Base-by-base conservation (phyloP, 2,113 vertebrate genomes). In the Pyxicephalus adspersus region DNA sequence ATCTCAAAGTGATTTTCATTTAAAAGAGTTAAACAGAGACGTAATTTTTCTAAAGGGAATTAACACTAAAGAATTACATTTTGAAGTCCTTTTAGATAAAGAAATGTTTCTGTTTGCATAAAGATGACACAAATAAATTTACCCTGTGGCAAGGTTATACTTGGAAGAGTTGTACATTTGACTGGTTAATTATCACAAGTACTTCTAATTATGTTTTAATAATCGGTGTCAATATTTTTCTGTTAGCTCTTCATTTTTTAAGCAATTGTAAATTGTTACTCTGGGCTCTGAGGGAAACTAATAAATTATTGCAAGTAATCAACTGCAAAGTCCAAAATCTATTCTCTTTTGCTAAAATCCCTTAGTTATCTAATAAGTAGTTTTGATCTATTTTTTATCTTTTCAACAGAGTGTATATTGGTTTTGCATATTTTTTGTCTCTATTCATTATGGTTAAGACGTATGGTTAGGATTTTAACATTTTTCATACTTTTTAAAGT, bases 41-140 rank as follows among this genome's bases (percentile, higher is more conserved):
- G 90, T 92, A 92, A 93, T 94, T 91, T 91, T 91, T 93, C 90
- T 92, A 93, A 91, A 89, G 92, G 88, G 90, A 93, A 92, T 91
- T 92, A 92, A 92, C 90, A 91, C 88, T 86, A 93, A 89, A 94
- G 91, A 94, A 94, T 93, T 93, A 94, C 92, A 91, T 91, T 89
- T 90, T 91, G 91, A 94, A 92, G 93, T 94, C 92, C 91, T 92
- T 89, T 89, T 92, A 92, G 92, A 93, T 91, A 92, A 92, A 92
- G 84, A 87, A 87, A 89, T 92, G 90, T 90, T 91, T 91, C 86
- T 85, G 92, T 93, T 94, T 93, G 90, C 92, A 93, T 93, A 91
- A 92, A 93, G 90, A 91, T 2, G 88, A 90, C 88, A 89, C 89
- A 87, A 90, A 88, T 87, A 87, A 91, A 86, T 85, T 88, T 87